Percentiles rank a stretch among this genome's conserved stretches.
Evolutionary conservation across 2,888 invertebrate genomes (phyloP).

Genomic region (Lissocephala sabroskyi): DNA sequence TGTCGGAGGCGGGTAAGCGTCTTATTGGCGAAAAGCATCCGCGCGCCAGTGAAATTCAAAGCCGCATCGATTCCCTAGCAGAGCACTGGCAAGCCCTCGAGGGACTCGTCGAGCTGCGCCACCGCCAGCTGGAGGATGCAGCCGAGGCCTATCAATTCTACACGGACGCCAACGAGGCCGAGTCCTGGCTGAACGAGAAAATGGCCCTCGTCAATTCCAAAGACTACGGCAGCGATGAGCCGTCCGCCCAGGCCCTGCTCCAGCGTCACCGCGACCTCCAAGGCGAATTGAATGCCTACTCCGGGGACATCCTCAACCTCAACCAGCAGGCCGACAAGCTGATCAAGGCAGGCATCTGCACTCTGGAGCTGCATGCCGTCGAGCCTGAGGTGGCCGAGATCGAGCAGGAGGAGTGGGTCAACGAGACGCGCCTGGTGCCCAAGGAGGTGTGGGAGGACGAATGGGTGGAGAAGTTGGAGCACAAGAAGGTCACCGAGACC

Average conservation of each 20-base stretch:
- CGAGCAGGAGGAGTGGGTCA: slow-evolving; percentile 83
- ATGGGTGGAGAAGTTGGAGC: slow-evolving; percentile 87
- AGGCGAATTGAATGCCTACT: slow-evolving; percentile 91
- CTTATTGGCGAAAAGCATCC: slow-evolving; percentile 88
- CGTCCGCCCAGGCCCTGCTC: slow-evolving; percentile 89
- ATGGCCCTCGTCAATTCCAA: slow-evolving; percentile 90
- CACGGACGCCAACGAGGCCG: slow-evolving; percentile 97
- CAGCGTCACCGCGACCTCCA: slow-evolving; percentile 90
- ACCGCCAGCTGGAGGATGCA: slow-evolving; percentile 87
- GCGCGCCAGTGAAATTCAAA: slow-evolving; percentile 85
- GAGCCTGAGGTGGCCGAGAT: slow-evolving; percentile 78
- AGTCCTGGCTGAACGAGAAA: slow-evolving; percentile 98
- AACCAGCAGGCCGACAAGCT: slow-evolving; percentile 85
- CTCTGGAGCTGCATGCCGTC: slow-evolving; percentile 70
- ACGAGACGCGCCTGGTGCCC: slow-evolving; percentile 87
- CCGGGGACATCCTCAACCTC: slow-evolving; percentile 87
- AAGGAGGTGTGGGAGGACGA: slow-evolving; percentile 96
- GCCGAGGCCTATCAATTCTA: slow-evolving; percentile 97
- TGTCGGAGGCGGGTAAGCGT: slow-evolving; percentile 79
- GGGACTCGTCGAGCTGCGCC: slow-evolving; percentile 82
- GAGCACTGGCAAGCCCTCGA: slow-evolving; percentile 93
- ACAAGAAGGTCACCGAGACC: slow-evolving; percentile 89
- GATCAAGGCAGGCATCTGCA: slow-evolving; percentile 82
- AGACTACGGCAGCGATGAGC: slow-evolving; percentile 95
- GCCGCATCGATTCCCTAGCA: slow-evolving; percentile 83